Evolutionary conservation across 2,113 vertebrate species (phyloP).

Genomic region (Raphicerus campestris): DNA sequence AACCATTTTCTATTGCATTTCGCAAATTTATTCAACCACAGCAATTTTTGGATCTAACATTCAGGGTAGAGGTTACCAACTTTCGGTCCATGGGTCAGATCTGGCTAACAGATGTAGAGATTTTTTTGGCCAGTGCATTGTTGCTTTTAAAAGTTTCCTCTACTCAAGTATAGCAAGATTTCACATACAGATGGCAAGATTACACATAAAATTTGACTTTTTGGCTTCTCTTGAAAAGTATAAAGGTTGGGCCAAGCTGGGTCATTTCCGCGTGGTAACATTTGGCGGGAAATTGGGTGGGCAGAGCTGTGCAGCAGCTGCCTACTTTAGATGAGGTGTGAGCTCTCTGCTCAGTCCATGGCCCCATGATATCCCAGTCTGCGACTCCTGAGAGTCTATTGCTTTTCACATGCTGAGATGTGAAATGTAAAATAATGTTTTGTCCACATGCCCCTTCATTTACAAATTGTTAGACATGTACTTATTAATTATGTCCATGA

Average conservation of each 20-base stretch:
- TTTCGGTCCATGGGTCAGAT: neutral
- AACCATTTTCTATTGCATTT: neutral
- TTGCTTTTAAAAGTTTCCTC: constrained; percentile 3
- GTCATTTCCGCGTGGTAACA: neutral
- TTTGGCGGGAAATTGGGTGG: neutral
- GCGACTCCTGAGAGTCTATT: neutral
- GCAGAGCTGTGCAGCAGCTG: neutral
- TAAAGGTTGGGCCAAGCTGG: neutral
- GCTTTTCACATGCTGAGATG: neutral
- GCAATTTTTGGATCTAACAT: neutral
- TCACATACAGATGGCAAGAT: neutral
- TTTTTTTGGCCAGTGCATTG: neutral
- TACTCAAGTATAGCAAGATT: neutral
- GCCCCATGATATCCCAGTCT: neutral
- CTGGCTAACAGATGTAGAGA: constrained; percentile 16
- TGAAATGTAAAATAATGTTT: neutral
- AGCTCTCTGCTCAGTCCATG: neutral
- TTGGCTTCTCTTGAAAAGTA: neutral
- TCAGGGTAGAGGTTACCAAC: neutral
- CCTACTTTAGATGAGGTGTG: accelerated
- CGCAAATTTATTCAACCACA: neutral
- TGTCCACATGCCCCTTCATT: neutral
- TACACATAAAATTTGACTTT: constrained; percentile 29
- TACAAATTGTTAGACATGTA: neutral
- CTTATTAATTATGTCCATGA: neutral